A percentile compares a stretch with the other conserved stretches of the same genome.
These are phyloP conservation scores for Folsomia candida DNA, from an alignment of 2,888 invertebrate species.

Conservation along the genomic window DNA sequence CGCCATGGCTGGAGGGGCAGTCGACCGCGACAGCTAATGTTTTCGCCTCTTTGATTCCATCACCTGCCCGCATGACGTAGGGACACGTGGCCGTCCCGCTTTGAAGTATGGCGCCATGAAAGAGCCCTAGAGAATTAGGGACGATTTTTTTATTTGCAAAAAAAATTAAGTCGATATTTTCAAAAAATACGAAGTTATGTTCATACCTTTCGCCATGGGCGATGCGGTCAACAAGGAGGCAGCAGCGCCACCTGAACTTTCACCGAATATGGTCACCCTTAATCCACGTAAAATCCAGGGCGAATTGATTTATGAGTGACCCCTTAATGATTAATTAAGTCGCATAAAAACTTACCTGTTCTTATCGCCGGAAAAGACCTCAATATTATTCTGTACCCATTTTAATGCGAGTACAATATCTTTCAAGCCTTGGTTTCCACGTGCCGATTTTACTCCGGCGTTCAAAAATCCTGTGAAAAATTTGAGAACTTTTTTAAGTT, in stretches of 20 bases:
- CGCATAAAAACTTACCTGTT: too few species aligned
- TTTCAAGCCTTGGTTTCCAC: too few species aligned
- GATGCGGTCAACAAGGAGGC: slow-evolving; percentile 20
- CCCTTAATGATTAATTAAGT: too few species aligned
- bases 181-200: too few species aligned
- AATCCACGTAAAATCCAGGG: too few species aligned
- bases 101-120: slow-evolving; percentile 23
- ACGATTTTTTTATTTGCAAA: too few species aligned
- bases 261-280: slow-evolving; percentile 9
- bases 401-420: too few species aligned
- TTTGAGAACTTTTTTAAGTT: too few species aligned
- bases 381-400: neutral
- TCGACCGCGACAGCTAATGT: slow-evolving; percentile 20
- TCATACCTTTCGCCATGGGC: slow-evolving; percentile 29
- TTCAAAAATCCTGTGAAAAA: slow-evolving; percentile 19
- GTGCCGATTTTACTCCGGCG: slow-evolving; percentile 11
- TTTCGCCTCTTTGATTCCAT: slow-evolving; percentile 21
- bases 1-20: slow-evolving; percentile 2
- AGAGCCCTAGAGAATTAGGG: too few species aligned
- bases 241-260: slow-evolving; percentile 14
- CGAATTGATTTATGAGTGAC: too few species aligned
- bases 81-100: slow-evolving; percentile 28
- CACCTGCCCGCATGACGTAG: slow-evolving; percentile 21
- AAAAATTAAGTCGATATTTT: too few species aligned
- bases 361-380: neutral